Base-by-base conservation (phyloP, 2,113 vertebrate species). In the Zosterops pallidus region DNA sequence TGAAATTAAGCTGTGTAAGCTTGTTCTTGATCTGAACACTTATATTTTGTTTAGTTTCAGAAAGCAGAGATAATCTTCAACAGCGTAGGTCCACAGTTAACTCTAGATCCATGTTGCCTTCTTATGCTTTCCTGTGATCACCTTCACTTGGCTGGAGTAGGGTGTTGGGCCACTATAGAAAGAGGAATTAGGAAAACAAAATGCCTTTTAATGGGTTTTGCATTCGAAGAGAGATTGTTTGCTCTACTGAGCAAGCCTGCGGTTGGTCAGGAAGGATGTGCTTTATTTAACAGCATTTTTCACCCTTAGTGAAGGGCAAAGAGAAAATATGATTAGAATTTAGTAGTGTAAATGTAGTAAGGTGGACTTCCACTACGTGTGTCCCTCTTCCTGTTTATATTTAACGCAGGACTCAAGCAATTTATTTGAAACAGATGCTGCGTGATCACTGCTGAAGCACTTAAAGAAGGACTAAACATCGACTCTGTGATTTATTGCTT, bases 351-450 rank as follows among this genome's bases (percentile, higher is more conserved):
- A 92, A 89, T 82, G 47, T 69, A 6, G 39, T 10, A 69, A 90
- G 59, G 64, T 96, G 83, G 70, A 90, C 83, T 96, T 97, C 87
- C 86, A 68, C 84, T 95, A 95, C 71, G 82, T 97, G 94, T 92
- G 85, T 85, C 95, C 28, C 67, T 97, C 97, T 98, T 98, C 97
- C 97, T 98, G 96, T 98, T 98, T 98, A 97, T 98, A 83, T 97
- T 97, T 97, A 97, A 95, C 83, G 33, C 96, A 71, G 92, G 21
- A 88, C 95, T 94, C 1, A 13, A 31, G 60, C 24, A 7, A 64
- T 86, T 95, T 95, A 94, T 93, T 92, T 91, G 81, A 96, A 97
- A 97, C 97, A 98, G 96, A 97, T 96, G 92, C 87, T 95, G 97
- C 76, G 28, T 67, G 96, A 53, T 98, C n/a, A 5, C 60, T 87